A percentile compares a stretch with the other conserved stretches of the same genome.
Conservation (phyloP, 2,888 invertebrate species). For the Yponomeuta sedellus region DNA sequence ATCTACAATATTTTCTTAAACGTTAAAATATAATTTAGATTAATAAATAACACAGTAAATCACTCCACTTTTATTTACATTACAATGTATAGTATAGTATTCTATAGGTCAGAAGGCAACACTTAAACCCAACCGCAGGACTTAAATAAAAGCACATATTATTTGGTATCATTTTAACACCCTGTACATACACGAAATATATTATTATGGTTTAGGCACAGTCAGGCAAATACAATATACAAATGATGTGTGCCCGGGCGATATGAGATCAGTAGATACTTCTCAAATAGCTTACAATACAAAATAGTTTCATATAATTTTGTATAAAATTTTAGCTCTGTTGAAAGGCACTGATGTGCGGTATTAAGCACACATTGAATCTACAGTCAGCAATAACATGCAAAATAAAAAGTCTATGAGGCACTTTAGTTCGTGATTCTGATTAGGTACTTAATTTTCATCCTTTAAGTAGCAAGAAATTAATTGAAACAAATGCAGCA, state of each 20-base stretch:
- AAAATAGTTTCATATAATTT: constrained; percentile 16
- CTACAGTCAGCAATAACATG: background rate
- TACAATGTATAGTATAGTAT: background rate
- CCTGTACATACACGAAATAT: constrained; percentile 73
- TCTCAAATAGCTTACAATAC: constrained; percentile 21
- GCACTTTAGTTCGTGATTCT: background rate
- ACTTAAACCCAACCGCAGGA: constrained; percentile 52
- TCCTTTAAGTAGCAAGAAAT: background rate
- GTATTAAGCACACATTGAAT: background rate
- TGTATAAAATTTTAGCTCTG: constrained; percentile 20
- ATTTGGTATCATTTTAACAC: constrained; percentile 72
- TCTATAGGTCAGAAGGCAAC: constrained; percentile 53
- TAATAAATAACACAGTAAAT: constrained; percentile 7
- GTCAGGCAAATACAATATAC: constrained; percentile 44
- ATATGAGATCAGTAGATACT: constrained; percentile 65
- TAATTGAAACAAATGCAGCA: background rate
- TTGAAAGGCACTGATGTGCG: constrained; percentile 24
- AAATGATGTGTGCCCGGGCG: constrained; percentile 45
- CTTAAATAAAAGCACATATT: constrained; percentile 71
- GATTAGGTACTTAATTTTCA: background rate
- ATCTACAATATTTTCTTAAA: constrained; percentile 12
- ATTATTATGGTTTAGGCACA: constrained; percentile 58
- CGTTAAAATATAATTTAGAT: constrained; percentile 8
- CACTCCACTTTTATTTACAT: constrained; percentile 16
- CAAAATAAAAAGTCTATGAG: background rate